Evolutionary conservation across 2,888 invertebrate genomes (phyloP).

Genomic region (Mycalesis mineus): DNA sequence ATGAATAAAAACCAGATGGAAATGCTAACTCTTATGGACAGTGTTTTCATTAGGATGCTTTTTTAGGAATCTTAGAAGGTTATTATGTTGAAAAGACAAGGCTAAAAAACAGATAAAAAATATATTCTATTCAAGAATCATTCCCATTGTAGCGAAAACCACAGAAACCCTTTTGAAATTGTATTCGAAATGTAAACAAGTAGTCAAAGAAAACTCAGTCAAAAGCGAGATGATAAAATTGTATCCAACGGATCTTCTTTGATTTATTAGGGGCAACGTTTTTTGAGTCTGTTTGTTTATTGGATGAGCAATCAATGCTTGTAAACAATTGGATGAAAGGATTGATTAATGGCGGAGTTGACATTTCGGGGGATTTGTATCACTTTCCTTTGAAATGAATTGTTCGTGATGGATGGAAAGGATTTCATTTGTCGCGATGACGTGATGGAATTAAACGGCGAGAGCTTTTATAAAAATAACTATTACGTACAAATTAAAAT

Average conservation of each 20-base stretch:
- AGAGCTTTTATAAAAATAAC: not conserved
- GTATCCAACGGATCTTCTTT: constrained; percentile 39
- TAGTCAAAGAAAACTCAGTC: constrained; percentile 40
- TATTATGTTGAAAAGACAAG: too few relatives aligned
- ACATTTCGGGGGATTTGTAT: not conserved
- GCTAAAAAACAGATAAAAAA: too few relatives aligned
- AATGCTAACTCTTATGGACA: too few relatives aligned
- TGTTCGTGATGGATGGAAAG: constrained; percentile 4
- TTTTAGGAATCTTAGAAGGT: too few relatives aligned
- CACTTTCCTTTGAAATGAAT: constrained; percentile 5
- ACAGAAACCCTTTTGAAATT: constrained; percentile 32
- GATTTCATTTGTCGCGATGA: constrained; percentile 1
- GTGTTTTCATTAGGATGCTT: too few relatives aligned
- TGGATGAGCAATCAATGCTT: constrained; percentile 30
- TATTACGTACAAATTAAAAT: too few relatives aligned
- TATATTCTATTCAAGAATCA: too few relatives aligned
- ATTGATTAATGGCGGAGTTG: constrained; percentile 28
- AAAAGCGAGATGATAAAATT: constrained; percentile 38
- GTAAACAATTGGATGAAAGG: constrained; percentile 34
- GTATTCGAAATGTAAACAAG: constrained; percentile 44
- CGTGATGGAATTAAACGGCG: not conserved
- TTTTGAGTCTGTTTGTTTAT: constrained; percentile 41
- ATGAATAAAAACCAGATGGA: too few relatives aligned
- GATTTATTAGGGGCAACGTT: constrained; percentile 53
- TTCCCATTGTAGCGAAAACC: not conserved